These are phyloP conservation scores for Malurus cyaneus DNA, from an alignment of 2,113 vertebrate genomes.

Conservation along the genomic window DNA sequence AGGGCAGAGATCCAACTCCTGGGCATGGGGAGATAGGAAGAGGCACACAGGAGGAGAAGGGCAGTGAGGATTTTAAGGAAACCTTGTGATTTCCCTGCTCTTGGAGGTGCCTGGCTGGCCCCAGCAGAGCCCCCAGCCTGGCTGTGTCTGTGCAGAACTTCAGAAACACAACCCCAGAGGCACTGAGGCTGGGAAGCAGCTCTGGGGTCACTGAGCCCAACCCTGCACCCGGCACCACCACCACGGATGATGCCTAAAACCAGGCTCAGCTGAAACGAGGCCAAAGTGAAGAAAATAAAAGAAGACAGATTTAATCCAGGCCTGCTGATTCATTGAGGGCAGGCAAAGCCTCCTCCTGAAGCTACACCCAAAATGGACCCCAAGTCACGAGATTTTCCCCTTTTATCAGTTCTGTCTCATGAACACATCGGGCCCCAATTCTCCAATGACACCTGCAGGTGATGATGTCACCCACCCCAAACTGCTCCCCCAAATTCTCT, in stretches of 20 bases:
- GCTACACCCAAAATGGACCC: too few relatives aligned
- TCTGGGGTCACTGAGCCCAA: not conserved
- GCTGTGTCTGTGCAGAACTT: not conserved
- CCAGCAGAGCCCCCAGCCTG: not conserved
- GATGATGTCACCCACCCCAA: too few relatives aligned
- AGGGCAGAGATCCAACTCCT: not conserved
- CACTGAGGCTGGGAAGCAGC: not conserved
- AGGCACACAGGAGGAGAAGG: not conserved
- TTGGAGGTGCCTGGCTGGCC: not conserved
- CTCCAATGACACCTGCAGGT: too few relatives aligned
- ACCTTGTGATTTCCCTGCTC: rapidly evolving
- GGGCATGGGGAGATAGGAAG: not conserved
- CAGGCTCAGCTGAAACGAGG: too few relatives aligned
- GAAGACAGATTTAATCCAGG: too few relatives aligned
- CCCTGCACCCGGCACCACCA: not conserved
- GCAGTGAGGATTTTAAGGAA: not conserved
- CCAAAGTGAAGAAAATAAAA: too few relatives aligned
- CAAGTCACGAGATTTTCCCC: too few relatives aligned
- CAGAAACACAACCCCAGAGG: not conserved
- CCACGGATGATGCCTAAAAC: not conserved
- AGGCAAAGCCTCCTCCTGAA: too few relatives aligned
- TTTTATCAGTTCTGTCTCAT: too few relatives aligned
- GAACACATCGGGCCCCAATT: too few relatives aligned
- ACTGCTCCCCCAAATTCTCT: too few relatives aligned
- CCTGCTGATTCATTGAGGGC: too few relatives aligned